Conservation (phyloP, 2,797 vertebrate species). For the Heterohyrax brucei region DNA sequence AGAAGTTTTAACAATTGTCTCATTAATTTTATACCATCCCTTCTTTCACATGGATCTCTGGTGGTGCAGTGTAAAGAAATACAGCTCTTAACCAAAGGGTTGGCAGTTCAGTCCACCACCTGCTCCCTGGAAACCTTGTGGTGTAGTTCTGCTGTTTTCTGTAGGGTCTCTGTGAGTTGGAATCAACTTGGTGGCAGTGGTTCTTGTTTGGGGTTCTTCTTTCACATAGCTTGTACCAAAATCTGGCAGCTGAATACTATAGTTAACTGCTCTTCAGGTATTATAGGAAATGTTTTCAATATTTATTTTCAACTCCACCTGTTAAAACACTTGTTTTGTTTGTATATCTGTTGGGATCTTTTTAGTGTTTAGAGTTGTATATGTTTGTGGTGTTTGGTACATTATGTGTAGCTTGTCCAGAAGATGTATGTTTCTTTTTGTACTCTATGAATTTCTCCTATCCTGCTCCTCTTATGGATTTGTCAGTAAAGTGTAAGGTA, state of each 20-base stretch:
- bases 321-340: background rate
- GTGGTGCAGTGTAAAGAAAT: too few relatives aligned
- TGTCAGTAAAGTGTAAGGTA: background rate
- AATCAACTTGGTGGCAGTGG: too few relatives aligned
- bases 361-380: conserved; percentile 7
- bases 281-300: conserved; percentile 12
- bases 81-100: too few relatives aligned
- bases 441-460: background rate
- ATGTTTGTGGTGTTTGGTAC: background rate
- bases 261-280: background rate
- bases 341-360: background rate
- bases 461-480: background rate
- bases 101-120: too few relatives aligned
- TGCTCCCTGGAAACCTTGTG: too few relatives aligned
- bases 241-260: background rate
- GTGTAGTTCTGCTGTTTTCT: too few relatives aligned
- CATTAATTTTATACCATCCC: background rate
- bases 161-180: too few relatives aligned
- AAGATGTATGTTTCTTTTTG: conserved; percentile 28
- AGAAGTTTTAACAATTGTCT: background rate
- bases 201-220: background rate
- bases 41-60: background rate
- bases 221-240: background rate
- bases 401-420: background rate
- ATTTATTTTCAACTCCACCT: background rate